Evolutionary conservation across 1,140 invertebrate species (phyloP), one percentile per base, ranked within the genome.

Genomic region (Musca domestica): DNA sequence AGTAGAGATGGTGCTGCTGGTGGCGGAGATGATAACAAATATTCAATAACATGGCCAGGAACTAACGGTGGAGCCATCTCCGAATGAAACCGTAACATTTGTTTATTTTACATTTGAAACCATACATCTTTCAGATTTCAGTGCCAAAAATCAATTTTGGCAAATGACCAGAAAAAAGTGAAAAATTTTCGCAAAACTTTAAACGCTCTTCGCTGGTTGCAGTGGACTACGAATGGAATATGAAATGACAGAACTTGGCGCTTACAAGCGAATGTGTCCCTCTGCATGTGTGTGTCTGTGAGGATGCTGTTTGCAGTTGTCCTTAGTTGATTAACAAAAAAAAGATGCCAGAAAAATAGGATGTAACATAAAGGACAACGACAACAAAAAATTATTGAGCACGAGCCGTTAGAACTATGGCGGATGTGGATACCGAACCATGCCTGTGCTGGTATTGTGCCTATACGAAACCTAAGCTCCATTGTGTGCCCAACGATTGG

Each of bases 101-200:
- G 56, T 61, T 61, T 61, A 34, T 61, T 61, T 61, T 41, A 61
- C 56, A 61, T 61, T 61, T 61, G 34, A 61, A 61, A 34, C 56
- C 56, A 61, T 61, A 61, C 56, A 61, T 61, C 27, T 61, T 61
- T 17, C 56, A 61, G 56, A 61, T 61, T 61, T 34, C 56, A 61
- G 56, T 61, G 56, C 56, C 56, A 61, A 61, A 61, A 61, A 61
- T 61, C 27, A 61, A 61, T 61, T 61, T 61, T 61, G 56, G 56
- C 56, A 61, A 61, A 61, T 61, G 27, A 61, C 56, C 56, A 61
- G 56, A 61, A 41, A 61, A 61, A 61, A 61, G 56, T 61, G 56
- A 61, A 61, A 34, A 61, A 61, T 41, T 5, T 61, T 61, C 10
- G 14, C 48, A 51, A 51, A 51, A 34, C 56, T 61, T 56, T 61